These are phyloP conservation scores for Oncopodura yosiiana DNA, from an alignment of 1,140 invertebrate species.

Conservation along the genomic window DNA sequence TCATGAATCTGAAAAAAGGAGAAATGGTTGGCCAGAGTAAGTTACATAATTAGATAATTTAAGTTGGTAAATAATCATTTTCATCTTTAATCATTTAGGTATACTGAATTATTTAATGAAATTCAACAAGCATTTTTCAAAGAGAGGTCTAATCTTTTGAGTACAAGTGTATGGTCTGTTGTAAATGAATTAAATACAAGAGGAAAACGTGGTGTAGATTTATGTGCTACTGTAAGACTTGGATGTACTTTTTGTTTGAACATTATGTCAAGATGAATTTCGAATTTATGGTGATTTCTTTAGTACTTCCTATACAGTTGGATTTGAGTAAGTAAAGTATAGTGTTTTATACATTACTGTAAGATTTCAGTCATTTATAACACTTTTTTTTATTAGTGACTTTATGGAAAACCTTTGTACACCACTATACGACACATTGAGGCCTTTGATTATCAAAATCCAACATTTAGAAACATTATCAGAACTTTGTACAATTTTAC, in stretches of 20 bases:
- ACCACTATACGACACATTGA: constrained; percentile 79
- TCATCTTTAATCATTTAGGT: constrained; percentile 43
- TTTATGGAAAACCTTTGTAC: constrained; percentile 76
- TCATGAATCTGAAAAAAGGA: constrained; percentile 65
- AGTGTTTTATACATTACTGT: neutral
- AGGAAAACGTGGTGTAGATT: constrained; percentile 53
- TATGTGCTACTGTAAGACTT: constrained; percentile 75
- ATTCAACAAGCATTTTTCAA: constrained; percentile 76
- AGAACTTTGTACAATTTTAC: constrained; percentile 88
- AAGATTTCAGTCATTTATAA: neutral
- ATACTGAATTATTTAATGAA: constrained; percentile 64
- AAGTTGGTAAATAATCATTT: neutral
- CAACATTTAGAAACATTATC: constrained; percentile 95
- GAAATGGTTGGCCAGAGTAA: constrained; percentile 58
- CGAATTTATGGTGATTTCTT: constrained; percentile 85
- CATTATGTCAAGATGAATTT: constrained; percentile 81
- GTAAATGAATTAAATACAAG: constrained; percentile 58
- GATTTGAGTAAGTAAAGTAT: constrained; percentile 29
- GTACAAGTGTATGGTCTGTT: constrained; percentile 63
- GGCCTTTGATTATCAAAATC: constrained; percentile 93
- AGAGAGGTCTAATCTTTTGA: constrained; percentile 61
- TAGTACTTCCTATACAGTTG: constrained; percentile 44
- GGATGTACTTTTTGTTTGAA: constrained; percentile 82
- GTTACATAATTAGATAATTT: constrained; percentile 34
- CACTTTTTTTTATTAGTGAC: constrained; percentile 32